phyloP scores from a whole-genome alignment of 2,797 vertebrate species.

The Catharus ustulatus region DNA sequence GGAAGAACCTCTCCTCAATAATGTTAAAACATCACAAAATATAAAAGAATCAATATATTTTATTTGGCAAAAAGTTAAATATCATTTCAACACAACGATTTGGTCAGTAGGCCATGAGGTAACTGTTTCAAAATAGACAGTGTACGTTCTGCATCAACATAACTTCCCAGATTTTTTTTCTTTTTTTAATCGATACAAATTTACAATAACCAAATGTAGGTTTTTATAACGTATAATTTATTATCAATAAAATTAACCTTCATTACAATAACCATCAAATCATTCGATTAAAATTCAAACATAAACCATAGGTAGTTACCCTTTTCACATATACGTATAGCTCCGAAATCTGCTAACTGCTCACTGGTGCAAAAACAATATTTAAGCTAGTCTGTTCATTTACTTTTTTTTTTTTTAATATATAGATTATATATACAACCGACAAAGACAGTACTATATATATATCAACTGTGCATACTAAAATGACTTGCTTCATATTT shows the following conservation, averaged over 20 bases:
- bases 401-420: constrained; percentile 64
- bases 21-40: constrained; percentile 63
- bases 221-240: constrained; percentile 82
- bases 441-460: constrained; percentile 66
- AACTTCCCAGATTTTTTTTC: constrained; percentile 56
- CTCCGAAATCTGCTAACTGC: constrained; percentile 73
- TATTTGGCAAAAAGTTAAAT: constrained; percentile 85
- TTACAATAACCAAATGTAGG: constrained; percentile 77
- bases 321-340: constrained; percentile 78
- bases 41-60: constrained; percentile 81
- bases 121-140: constrained; percentile 86
- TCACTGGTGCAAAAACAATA: constrained; percentile 78
- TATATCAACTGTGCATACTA: constrained; percentile 67
- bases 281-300: constrained; percentile 75
- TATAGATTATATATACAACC: constrained; percentile 75
- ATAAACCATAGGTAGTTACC: constrained; percentile 84
- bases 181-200: constrained; percentile 72
- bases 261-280: constrained; percentile 79
- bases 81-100: constrained; percentile 84
- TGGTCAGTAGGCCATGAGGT: constrained; percentile 94
- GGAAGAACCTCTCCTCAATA: constrained; percentile 5
- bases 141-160: constrained; percentile 75
- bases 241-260: constrained; percentile 84
- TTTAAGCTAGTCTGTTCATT: constrained; percentile 71
- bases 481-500: constrained; percentile 64